These are phyloP conservation scores for Eulemur rubriventer DNA, from an alignment of 2,797 vertebrate species.

Conservation along the genomic window DNA sequence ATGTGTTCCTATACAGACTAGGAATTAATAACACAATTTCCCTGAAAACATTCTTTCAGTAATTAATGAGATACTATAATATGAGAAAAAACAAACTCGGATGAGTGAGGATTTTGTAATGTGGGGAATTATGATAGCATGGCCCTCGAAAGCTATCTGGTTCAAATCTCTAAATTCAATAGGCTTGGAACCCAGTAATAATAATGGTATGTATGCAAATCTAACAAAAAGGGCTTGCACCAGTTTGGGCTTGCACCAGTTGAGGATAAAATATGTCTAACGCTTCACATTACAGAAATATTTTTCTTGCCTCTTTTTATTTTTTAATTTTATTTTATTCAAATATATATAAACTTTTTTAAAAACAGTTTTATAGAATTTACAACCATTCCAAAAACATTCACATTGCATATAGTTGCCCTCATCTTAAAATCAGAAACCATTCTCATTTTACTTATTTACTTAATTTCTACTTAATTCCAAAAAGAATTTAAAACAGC, in stretches of 20 bases:
- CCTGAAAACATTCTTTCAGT: conserved; percentile 25
- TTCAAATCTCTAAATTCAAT: neutral
- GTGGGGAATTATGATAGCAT: neutral
- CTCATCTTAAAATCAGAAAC: conserved; percentile 46
- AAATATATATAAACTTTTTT: neutral
- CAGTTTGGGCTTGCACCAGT: neutral
- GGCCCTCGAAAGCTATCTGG: neutral
- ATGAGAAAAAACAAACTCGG: neutral
- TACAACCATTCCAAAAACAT: neutral
- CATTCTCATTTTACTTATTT: neutral
- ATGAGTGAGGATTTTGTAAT: neutral
- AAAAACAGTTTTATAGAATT: neutral
- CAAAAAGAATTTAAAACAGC: conserved; percentile 16
- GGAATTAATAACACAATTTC: conserved; percentile 31
- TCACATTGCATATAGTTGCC: neutral
- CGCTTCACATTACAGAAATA: neutral
- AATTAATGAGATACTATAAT: neutral
- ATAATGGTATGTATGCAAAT: neutral
- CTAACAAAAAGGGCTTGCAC: neutral
- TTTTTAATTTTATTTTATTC: neutral
- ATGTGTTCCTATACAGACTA: neutral
- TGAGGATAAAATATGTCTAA: neutral
- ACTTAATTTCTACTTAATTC: conserved; percentile 11
- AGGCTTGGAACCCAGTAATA: neutral
- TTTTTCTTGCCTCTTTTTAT: neutral